Base-by-base conservation (phyloP, 2,113 vertebrate genomes). In the Oncorhynchus gorbuscha region DNA sequence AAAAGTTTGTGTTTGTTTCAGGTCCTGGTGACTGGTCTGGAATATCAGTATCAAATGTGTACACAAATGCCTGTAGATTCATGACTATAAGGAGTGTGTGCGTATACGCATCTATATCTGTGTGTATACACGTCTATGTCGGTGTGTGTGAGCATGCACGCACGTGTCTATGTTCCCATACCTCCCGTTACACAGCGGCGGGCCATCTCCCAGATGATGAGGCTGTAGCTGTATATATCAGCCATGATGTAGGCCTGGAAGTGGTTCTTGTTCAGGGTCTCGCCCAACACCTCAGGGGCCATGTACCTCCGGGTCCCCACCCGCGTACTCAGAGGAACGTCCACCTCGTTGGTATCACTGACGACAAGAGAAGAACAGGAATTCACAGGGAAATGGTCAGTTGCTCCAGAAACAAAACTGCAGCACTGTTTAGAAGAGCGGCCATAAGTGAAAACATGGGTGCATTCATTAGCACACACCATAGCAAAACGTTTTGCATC, bases 201-300 rank as follows among this genome's bases (percentile, higher is more conserved):
- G 65, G 95, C 94, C 96, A 99, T 98, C 88, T 99, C 98, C 98
- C 98, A 99, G 62, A 98, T 92, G 75, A 99, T 90, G 20, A 99
- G 91, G 48, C 96, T 96, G 73, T 97, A 99, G 91, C 97, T 99
- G 87, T 99, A 99, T 85, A 99, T 99, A 88, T 99, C 98, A 2
- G 98, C 98, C 97, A 98, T 99, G 87, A 99, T 95, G 89, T 98
- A 99, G 0, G 97, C 96, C 74, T 98, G 97, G 90, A 99, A 99
- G 83, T 99, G 96, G 87, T 95, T 98, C 90, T 98, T 99, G 85
- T 97, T 97, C 69, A 99, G 92, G 79, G 93, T 97, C 84, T 99
- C 96, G 75, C 98, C 96, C 48, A 99, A 93, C 16, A 99, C 97
- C 84, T 99, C 98, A 0, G 98, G 98, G 51, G 98, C 97, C 96